A percentile compares a stretch with the other conserved stretches of the same genome.
phyloP scores from a whole-genome alignment of 2,113 vertebrate genomes.

The Noctilio leporinus region DNA sequence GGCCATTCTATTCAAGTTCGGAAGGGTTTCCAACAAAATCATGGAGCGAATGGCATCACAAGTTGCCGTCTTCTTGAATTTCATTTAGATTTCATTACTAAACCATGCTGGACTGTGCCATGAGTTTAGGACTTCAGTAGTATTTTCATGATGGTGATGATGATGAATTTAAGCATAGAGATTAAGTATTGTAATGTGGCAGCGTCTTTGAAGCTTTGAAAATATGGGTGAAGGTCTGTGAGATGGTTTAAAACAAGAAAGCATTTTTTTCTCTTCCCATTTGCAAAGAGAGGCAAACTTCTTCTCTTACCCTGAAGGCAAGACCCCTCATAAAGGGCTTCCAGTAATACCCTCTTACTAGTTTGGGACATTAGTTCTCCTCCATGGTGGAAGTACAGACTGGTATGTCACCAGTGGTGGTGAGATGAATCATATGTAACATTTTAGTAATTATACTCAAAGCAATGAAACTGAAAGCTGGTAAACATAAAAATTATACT shows the following conservation, averaged over 20 bases:
- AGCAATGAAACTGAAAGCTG: background rate
- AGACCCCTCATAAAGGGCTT: background rate
- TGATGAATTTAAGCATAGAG: background rate
- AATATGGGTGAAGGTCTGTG: background rate
- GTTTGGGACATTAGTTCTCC: background rate
- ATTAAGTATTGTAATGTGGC: background rate
- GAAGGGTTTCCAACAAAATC: background rate
- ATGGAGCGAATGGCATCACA: background rate
- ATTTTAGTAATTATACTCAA: background rate
- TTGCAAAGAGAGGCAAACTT: background rate
- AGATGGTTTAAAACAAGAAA: background rate
- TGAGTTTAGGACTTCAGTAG: background rate
- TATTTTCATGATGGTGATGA: background rate
- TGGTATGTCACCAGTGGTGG: background rate
- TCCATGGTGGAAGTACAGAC: background rate
- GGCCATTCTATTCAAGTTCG: background rate
- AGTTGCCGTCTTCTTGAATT: background rate
- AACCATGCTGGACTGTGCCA: background rate
- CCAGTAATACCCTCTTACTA: background rate
- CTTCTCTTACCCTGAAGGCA: background rate
- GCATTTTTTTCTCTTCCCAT: background rate
- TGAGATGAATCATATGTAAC: background rate
- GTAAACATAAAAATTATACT: background rate
- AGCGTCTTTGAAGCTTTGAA: background rate
- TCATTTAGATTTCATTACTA: background rate